Conservation (phyloP, 2,113 vertebrate genomes). For the Megalops atlanticus region DNA sequence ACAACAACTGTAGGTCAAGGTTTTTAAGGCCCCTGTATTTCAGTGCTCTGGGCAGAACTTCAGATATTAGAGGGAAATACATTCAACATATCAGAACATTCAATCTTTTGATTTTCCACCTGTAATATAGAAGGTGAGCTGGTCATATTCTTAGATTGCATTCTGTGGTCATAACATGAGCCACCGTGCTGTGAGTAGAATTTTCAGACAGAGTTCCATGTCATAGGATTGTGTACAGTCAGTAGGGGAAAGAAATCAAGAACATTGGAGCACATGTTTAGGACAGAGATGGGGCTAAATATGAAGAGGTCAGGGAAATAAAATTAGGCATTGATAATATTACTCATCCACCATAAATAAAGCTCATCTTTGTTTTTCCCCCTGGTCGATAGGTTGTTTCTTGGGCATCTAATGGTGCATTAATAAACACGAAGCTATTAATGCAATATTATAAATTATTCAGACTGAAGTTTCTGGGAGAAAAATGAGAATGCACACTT, state of each 20-base stretch:
- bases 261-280: neutral
- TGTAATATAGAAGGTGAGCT: neutral
- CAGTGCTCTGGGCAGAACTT: neutral
- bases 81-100: too few relatives aligned
- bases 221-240: neutral
- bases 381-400: neutral
- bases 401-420: neutral
- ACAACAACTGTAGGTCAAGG: neutral
- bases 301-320: slow-evolving; percentile 7
- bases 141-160: neutral
- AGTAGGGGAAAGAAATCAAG: slow-evolving; percentile 14
- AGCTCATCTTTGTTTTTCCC: neutral
- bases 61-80: neutral
- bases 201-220: neutral
- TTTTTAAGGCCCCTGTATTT: neutral
- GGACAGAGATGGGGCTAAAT: neutral
- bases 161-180: neutral
- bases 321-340: slow-evolving; percentile 5
- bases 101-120: neutral
- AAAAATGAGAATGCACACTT: too few relatives aligned
- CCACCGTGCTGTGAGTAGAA: neutral
- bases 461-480: neutral
- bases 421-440: neutral
- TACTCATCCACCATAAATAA: neutral
- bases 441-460: neutral